phyloP scores from a whole-genome alignment of 2,888 invertebrate species.

The Cheilosia grossa region DNA sequence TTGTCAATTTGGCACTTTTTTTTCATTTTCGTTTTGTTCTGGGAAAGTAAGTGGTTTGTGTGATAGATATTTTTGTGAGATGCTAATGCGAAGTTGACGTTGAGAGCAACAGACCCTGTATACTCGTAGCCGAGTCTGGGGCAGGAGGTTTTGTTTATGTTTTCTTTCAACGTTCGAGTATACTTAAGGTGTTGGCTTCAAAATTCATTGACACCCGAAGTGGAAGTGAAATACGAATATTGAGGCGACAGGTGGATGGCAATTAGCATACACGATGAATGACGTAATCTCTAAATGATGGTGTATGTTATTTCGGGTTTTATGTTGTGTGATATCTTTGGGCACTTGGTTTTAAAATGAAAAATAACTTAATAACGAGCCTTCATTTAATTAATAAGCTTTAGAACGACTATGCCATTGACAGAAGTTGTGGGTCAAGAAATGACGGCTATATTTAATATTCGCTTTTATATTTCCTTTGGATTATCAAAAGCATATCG shows the following conservation, averaged over 20 bases:
- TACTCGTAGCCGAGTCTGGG: slow-evolving; percentile 18
- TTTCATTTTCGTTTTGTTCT: not conserved
- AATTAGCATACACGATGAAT: slow-evolving; percentile 29
- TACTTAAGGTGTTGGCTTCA: slow-evolving; percentile 8
- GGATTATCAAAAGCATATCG: slow-evolving; percentile 9
- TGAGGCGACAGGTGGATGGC: slow-evolving; percentile 28
- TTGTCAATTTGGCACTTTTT: slow-evolving; percentile 46
- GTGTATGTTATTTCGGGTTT: no score
- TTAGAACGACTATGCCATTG: not conserved
- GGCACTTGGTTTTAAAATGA: not conserved
- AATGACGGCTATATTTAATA: not conserved
- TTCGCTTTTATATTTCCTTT: not conserved
- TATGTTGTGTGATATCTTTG: not conserved
- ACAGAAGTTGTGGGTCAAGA: slow-evolving; percentile 5
- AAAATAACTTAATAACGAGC: not conserved
- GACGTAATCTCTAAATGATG: slow-evolving; percentile 22
- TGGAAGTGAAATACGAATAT: not conserved
- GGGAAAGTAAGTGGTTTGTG: slow-evolving; percentile 26
- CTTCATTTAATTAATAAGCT: slow-evolving; percentile 14
- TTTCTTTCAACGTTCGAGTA: slow-evolving; percentile 2
- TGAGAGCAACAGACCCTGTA: slow-evolving; percentile 5
- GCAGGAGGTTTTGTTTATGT: slow-evolving; percentile 59
- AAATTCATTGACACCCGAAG: slow-evolving; percentile 18
- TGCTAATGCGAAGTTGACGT: slow-evolving; percentile 36
- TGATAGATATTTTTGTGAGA: slow-evolving; percentile 27